These are phyloP conservation scores for Anguilla marmorata DNA, from an alignment of 2,797 vertebrate genomes.

Conservation along the genomic window DNA sequence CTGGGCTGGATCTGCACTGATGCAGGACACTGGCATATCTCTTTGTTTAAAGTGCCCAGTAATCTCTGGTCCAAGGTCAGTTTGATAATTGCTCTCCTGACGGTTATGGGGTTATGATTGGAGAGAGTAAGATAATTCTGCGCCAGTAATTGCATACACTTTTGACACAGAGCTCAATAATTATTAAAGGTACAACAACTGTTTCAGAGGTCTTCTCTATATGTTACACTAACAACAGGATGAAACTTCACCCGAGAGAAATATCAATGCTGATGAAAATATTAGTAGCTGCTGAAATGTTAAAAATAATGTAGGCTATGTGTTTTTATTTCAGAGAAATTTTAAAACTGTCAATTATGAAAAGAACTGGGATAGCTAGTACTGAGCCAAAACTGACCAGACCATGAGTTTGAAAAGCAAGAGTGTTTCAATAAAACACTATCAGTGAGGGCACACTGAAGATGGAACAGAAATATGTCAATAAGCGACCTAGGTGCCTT, in stretches of 20 bases:
- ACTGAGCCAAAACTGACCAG: too few species aligned
- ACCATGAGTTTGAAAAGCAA: too few species aligned
- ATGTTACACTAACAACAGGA: background rate
- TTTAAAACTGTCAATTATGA: too few species aligned
- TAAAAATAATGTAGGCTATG: too few species aligned
- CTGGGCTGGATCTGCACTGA: background rate
- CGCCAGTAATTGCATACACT: background rate
- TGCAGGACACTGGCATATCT: background rate
- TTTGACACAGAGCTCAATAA: background rate
- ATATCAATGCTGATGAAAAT: background rate
- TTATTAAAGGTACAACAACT: background rate
- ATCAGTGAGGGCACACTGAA: too few species aligned
- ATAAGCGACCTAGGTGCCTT: too few species aligned
- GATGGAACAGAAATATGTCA: too few species aligned
- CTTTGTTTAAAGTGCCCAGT: background rate
- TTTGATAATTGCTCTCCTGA: slow-evolving; percentile 30
- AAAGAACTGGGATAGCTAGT: too few species aligned
- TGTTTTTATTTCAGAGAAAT: too few species aligned
- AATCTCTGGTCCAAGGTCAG: slow-evolving; percentile 3
- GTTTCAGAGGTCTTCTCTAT: background rate
- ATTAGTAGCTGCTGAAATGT: too few species aligned
- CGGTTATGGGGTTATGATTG: background rate
- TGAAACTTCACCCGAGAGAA: background rate
- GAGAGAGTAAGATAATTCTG: background rate
- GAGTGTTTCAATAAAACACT: too few species aligned